Evolutionary conservation across 2,888 invertebrate species (phyloP), one percentile per base, ranked within the genome.

Genomic region (Netelia fuscicornis): DNA sequence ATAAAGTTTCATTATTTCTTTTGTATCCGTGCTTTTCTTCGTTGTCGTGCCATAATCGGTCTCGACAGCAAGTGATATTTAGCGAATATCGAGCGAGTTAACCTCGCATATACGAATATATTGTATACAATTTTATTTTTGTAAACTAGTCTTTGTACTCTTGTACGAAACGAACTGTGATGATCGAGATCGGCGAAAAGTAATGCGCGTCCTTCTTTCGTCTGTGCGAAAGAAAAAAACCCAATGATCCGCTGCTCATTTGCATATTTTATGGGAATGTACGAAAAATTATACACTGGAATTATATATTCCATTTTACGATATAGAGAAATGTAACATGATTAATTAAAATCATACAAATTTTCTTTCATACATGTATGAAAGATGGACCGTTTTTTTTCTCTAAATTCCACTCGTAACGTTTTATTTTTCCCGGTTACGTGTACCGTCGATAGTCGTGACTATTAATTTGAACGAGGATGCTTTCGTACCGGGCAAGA

Each of bases 401-500:
- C 20, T 30, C 67, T 71, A 56, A 84, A 74, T 81, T 84, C 81
- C 71, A 81, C 76, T 77, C 20, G 65, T 23, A 77, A 81, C 58
- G 20, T 83, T 84, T 81, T 75, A 54, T 87, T 89, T 89, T 89
- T 89, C 89, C 87, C 85, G 87, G 88, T 87, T 89, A 44, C 25
- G 70, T 42, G 78, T 79, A 84, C 64, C 64, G 79, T 84, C 75
- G 70, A 81, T 88, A 95, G 95, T 95, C 90, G 94, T 95, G 86
- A 93, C 91, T 88, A 92, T 95, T 89, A 94, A 95, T 92, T 93
- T 95, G 90, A 94, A 93, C 89, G 93, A 92, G 68, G 92, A 93
- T 67, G 90, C 88, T 87, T 94, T 95, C 85, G 91, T 91, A 75
- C 94, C 94, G 76, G 94, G 94, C 72, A 94, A 94, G 89, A 94